phyloP scores from a whole-genome alignment of 1,140 invertebrate species.

The Metaphire vulgaris region DNA sequence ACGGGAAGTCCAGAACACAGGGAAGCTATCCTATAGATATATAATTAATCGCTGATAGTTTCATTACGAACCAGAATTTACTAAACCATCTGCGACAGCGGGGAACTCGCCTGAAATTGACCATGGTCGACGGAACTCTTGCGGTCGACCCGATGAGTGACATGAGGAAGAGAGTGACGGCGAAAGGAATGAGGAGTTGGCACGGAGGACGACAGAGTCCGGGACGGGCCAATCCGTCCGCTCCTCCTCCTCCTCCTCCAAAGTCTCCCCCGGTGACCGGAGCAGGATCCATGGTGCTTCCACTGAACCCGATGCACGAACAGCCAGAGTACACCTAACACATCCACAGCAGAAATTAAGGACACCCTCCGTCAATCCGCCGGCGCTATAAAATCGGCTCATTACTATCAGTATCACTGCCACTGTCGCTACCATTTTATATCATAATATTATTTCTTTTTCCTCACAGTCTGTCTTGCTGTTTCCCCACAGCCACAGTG shows the following conservation, averaged over 20 bases:
- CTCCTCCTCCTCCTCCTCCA: too few relatives aligned
- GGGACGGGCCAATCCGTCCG: neutral
- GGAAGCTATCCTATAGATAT: neutral
- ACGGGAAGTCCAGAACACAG: neutral
- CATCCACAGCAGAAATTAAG: too few relatives aligned
- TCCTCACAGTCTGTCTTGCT: too few relatives aligned
- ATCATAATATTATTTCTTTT: too few relatives aligned
- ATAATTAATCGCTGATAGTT: neutral
- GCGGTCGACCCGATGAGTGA: slow-evolving; percentile 1
- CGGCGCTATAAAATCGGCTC: too few relatives aligned
- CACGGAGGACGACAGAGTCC: slow-evolving; percentile 15
- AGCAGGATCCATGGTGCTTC: neutral
- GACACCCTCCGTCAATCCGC: too few relatives aligned
- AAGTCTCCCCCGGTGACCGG: neutral
- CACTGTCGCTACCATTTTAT: too few relatives aligned
- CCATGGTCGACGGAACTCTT: slow-evolving; percentile 13
- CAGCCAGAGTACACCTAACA: too few relatives aligned
- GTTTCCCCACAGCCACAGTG: too few relatives aligned
- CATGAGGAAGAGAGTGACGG: slow-evolving; percentile 3
- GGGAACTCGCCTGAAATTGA: slow-evolving; percentile 10
- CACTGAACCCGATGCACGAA: neutral
- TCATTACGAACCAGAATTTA: neutral
- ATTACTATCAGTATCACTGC: too few relatives aligned
- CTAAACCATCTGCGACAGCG: neutral
- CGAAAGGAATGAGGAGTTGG: slow-evolving; percentile 9